Conservation (phyloP, 2,797 vertebrate species). For the Pipistrellus kuhlii region DNA sequence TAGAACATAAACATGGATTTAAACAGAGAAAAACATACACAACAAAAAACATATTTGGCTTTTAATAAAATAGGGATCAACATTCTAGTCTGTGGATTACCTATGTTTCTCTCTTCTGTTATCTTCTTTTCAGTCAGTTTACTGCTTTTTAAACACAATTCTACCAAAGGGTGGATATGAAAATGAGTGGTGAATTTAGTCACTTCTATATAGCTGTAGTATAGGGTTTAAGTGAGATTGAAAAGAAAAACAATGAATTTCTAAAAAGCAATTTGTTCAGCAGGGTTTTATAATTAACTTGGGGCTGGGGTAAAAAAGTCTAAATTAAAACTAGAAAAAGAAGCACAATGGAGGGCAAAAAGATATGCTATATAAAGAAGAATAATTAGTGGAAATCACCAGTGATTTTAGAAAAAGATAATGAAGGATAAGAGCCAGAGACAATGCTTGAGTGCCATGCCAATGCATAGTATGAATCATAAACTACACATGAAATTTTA, state of each 20-base stretch:
- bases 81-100: slow-evolving; percentile 26
- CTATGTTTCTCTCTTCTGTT: slow-evolving; percentile 32
- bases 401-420: slow-evolving; percentile 47
- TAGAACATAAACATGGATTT: slow-evolving; percentile 59
- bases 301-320: not conserved
- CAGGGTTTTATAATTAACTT: slow-evolving; percentile 41
- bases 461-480: slow-evolving; percentile 17
- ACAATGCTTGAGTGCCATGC: not conserved
- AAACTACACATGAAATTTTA: slow-evolving; percentile 17
- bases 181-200: slow-evolving; percentile 47
- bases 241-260: slow-evolving; percentile 48
- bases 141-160: slow-evolving; percentile 59
- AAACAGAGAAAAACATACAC: slow-evolving; percentile 44
- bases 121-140: slow-evolving; percentile 42
- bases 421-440: not conserved
- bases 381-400: not conserved
- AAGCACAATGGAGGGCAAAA: slow-evolving; percentile 15
- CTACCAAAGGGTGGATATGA: slow-evolving; percentile 27
- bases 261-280: slow-evolving; percentile 40
- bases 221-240: slow-evolving; percentile 23
- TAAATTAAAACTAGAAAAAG: slow-evolving; percentile 68
- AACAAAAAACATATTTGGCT: slow-evolving; percentile 66
- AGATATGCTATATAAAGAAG: slow-evolving; percentile 14
- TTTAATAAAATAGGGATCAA: slow-evolving; percentile 26
- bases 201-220: not conserved